These are phyloP conservation scores for Eurytoma californica DNA, from an alignment of 2,888 invertebrate species.

Conservation along the genomic window DNA sequence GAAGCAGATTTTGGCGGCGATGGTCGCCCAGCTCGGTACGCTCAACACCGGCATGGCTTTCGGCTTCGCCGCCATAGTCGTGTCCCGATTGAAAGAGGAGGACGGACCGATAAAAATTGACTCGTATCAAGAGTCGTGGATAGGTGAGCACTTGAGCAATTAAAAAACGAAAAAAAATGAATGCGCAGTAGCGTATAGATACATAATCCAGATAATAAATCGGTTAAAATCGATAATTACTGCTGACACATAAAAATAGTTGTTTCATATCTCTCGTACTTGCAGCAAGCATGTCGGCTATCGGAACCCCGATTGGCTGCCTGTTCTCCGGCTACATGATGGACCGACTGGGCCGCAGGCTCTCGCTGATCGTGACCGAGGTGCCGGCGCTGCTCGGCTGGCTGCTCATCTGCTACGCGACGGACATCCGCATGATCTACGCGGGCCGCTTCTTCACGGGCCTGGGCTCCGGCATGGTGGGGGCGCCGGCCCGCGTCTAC, in stretches of 20 bases:
- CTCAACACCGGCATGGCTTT: slow-evolving; percentile 84
- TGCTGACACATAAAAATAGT: too few relatives aligned
- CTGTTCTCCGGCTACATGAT: slow-evolving; percentile 83
- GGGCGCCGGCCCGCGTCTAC: slow-evolving; percentile 83
- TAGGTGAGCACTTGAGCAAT: slow-evolving; percentile 75
- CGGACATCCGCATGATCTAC: slow-evolving; percentile 80
- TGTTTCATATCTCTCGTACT: slow-evolving; percentile 20
- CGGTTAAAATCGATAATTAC: too few relatives aligned
- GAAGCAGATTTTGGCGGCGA: slow-evolving; percentile 79
- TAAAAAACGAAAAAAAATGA: too few relatives aligned
- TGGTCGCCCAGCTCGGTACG: slow-evolving; percentile 82
- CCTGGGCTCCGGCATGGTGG: slow-evolving; percentile 84
- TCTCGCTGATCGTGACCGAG: slow-evolving; percentile 81
- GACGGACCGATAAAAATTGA: slow-evolving; percentile 77
- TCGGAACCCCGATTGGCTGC: slow-evolving; percentile 83
- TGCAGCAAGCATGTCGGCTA: slow-evolving; percentile 81
- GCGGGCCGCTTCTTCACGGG: slow-evolving; percentile 82
- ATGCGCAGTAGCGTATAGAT: too few relatives aligned
- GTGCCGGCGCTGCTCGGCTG: slow-evolving; percentile 83
- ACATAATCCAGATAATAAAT: too few relatives aligned
- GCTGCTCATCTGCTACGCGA: slow-evolving; percentile 79
- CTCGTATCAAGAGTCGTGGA: slow-evolving; percentile 80
- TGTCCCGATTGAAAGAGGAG: slow-evolving; percentile 78
- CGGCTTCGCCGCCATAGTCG: slow-evolving; percentile 82
- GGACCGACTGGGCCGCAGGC: slow-evolving; percentile 82